phyloP scores from a whole-genome alignment of 2,113 vertebrate genomes.

The Gnathonemus echidnorhynchus region DNA sequence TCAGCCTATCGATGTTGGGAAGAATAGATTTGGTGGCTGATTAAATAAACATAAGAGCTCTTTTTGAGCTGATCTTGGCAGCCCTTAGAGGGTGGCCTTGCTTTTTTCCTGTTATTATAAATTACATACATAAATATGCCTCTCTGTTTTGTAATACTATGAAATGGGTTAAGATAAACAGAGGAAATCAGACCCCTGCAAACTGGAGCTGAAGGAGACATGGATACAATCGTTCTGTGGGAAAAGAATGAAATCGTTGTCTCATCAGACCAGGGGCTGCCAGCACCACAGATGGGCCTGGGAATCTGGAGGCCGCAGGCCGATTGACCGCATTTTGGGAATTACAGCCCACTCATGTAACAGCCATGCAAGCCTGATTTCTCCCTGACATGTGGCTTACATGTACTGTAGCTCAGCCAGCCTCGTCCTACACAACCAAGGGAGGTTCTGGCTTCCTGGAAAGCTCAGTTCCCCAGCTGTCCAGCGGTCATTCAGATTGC shows the following conservation, averaged over 20 bases:
- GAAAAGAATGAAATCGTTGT: conserved; percentile 20
- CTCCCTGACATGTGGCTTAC: background rate
- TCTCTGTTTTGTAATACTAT: background rate
- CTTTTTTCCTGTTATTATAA: background rate
- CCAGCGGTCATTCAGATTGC: background rate
- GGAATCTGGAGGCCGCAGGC: conserved; percentile 18
- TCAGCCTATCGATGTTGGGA: conserved; percentile 20
- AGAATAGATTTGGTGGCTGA: conserved; percentile 19
- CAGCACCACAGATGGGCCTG: conserved; percentile 29
- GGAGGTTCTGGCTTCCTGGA: background rate
- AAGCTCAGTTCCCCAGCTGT: background rate
- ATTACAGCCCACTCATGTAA: background rate
- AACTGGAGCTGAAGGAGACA: conserved; percentile 4
- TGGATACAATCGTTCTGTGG: conserved; percentile 17
- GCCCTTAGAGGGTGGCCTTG: conserved; percentile 6
- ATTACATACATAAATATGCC: background rate
- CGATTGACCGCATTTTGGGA: conserved; percentile 18
- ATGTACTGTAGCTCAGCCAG: too few relatives aligned
- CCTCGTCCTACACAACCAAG: background rate
- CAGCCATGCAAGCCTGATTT: background rate
- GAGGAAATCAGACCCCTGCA: background rate
- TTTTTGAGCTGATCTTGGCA: conserved; percentile 23
- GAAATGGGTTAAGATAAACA: background rate
- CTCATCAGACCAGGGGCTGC: conserved; percentile 20
- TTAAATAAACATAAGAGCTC: background rate